Base-by-base conservation (phyloP, 2,797 vertebrate species). In the Xenentodon cancila region DNA sequence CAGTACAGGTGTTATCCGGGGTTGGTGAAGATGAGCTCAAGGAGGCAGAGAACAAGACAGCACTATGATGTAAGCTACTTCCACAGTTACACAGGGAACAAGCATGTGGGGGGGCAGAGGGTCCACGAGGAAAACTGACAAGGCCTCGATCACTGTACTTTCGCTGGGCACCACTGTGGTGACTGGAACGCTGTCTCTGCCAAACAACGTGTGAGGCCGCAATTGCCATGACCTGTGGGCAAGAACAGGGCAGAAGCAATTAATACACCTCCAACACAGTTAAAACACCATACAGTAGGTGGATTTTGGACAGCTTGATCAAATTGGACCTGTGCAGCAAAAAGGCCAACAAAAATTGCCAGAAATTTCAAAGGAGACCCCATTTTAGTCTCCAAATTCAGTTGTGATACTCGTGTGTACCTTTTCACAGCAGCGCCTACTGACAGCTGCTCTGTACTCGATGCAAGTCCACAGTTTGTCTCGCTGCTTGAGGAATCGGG, bases 401-500 rank as follows among this genome's bases (percentile, higher is more conserved):
- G 34, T 7, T 11, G 37, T 40, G 15, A 16, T 15, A 51, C 16
- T 65, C 19, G 34, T 32, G 37, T 43, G 42, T 91, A 98, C 97
- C 96, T 99, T 95, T 75, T 99, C 96, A 80, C 97, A 99, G 91
- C 96, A 98, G 78, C 92, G 93, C 75, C 95, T 93, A 91, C 96
- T 99, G 79, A 99, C 97, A 56, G 95, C 94, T 63, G 97, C 97
- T 84, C 96, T 93, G 90, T 94, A 97, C 78, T 94, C 91, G 58
- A 98, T 95, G 76, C 95, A 96, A 59, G 92, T 93, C 98, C 97
- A 99, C 37, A 99, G 93, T 7, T 93, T 83, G 88, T 98, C 97
- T 82, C 94, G 93, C 85, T 95, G 91, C 79, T 92, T 94, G 64
- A 99, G 90, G 86, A 99, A 99, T 77, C 84, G 73, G 30, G 95